A percentile compares a stretch with the other conserved stretches of the same genome.
Evolutionary conservation across 2,888 invertebrate genomes (phyloP).

Genomic region (Troides aeacus): DNA sequence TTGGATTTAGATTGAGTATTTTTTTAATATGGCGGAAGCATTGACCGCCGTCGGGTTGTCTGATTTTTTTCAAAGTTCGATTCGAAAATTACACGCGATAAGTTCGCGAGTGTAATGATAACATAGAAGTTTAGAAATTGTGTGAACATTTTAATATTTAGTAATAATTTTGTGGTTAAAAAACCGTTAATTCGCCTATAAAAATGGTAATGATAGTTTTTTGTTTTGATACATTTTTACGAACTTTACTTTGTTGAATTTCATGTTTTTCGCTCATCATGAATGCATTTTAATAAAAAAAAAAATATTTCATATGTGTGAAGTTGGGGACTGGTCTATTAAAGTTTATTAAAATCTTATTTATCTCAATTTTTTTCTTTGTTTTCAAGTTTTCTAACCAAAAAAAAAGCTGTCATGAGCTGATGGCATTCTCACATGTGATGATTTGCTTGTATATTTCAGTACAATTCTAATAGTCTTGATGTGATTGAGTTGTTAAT

Average conservation of each 20-base stretch:
- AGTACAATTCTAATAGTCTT: slow-evolving; percentile 46
- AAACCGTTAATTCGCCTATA: slow-evolving; percentile 48
- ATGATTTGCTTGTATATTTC: slow-evolving; percentile 58
- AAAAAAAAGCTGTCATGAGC: slow-evolving; percentile 70
- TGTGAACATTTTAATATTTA: slow-evolving; percentile 38
- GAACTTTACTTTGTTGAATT: slow-evolving; percentile 65
- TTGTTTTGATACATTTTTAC: slow-evolving; percentile 81
- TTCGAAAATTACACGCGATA: slow-evolving; percentile 50
- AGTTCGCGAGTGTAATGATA: slow-evolving; percentile 51
- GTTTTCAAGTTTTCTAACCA: slow-evolving; percentile 77
- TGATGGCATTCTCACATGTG: slow-evolving; percentile 71
- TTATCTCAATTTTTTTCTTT: slow-evolving; percentile 71
- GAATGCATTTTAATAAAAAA: slow-evolving; percentile 37
- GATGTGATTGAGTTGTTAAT: slow-evolving; percentile 58
- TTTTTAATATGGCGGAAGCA: slow-evolving; percentile 78
- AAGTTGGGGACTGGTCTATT: slow-evolving; percentile 23
- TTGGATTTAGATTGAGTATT: slow-evolving; percentile 46
- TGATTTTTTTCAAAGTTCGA: slow-evolving; percentile 58
- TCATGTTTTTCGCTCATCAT: slow-evolving; percentile 55
- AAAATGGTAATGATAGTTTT: slow-evolving; percentile 81
- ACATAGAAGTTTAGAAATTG: slow-evolving; percentile 46
- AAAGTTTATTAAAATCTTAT: slow-evolving; percentile 43
- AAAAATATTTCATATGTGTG: slow-evolving; percentile 31
- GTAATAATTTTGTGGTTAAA: slow-evolving; percentile 34
- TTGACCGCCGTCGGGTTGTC: slow-evolving; percentile 75